Percentiles rank a stretch among this genome's conserved stretches.
phyloP scores from a whole-genome alignment of 2,888 invertebrate species.

The Nymphalis c-album region DNA sequence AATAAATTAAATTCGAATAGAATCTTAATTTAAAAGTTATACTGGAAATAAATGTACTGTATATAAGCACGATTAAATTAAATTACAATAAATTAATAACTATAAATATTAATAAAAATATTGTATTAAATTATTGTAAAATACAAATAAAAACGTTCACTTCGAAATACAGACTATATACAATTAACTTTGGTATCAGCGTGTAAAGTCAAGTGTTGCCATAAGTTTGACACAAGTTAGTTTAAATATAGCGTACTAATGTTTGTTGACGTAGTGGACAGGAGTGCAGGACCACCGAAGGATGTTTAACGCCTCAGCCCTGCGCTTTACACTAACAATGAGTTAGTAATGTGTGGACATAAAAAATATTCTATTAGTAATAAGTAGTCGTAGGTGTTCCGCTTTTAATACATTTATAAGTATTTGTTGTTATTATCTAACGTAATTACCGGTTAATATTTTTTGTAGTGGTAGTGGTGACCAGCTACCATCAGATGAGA shows the following conservation, averaged over 20 bases:
- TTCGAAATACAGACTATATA: too few relatives aligned
- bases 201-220: conserved; percentile 4
- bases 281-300: conserved; percentile 64
- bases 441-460: too few relatives aligned
- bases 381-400: conserved; percentile 38
- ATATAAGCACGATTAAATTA: too few relatives aligned
- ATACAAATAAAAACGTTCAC: too few relatives aligned
- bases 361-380: conserved; percentile 43
- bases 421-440: too few relatives aligned
- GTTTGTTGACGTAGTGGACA: conserved; percentile 18
- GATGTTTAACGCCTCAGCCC: conserved; percentile 65
- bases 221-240: background rate
- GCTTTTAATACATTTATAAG: conserved; percentile 1
- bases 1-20: background rate
- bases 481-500: too few relatives aligned
- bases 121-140: too few relatives aligned
- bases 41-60: too few relatives aligned
- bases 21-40: too few relatives aligned
- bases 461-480: too few relatives aligned
- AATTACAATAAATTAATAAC: too few relatives aligned
- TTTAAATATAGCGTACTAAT: conserved; percentile 19
- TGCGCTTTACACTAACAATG: conserved; percentile 60
- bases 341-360: conserved; percentile 55
- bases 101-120: too few relatives aligned
- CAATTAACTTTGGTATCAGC: background rate